A percentile compares a stretch with the other conserved stretches of the same genome.
Evolutionary conservation across 2,888 invertebrate genomes (phyloP).

Genomic region (Pantelozetes paolii): DNA sequence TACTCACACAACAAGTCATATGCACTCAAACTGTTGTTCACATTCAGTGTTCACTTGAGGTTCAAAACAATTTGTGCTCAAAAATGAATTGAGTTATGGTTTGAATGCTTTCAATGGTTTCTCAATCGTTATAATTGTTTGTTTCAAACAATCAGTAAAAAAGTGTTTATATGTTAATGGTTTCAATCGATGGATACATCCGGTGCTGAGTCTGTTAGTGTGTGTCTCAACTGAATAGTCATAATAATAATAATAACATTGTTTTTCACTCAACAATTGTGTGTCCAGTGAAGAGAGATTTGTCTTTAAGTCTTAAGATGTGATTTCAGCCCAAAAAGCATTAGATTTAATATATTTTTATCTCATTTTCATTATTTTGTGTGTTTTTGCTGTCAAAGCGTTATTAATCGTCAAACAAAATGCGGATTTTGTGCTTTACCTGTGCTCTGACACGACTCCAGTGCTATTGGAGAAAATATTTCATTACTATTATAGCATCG

Average conservation of each 20-base stretch:
- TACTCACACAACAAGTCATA: background rate
- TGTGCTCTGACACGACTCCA: constrained; percentile 30
- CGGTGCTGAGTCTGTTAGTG: background rate
- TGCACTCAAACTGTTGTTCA: background rate
- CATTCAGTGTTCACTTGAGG: constrained; percentile 9
- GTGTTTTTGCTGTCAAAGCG: constrained; percentile 23
- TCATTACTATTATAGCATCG: constrained; percentile 31
- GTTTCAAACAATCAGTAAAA: constrained; percentile 17
- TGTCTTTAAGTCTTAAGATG: background rate
- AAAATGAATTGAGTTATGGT: constrained; percentile 24
- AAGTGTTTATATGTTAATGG: constrained; percentile 31
- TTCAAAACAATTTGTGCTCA: background rate
- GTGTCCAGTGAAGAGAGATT: background rate
- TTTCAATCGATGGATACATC: background rate
- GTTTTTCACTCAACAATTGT: constrained; percentile 5
- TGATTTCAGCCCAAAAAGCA: background rate
- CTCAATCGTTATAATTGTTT: constrained; percentile 25
- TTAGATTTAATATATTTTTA: constrained; percentile 29
- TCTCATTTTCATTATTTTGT: constrained; percentile 30
- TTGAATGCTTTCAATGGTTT: background rate
- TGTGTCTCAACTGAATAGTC: too few species aligned
- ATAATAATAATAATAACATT: too few species aligned
- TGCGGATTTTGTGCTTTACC: constrained; percentile 33
- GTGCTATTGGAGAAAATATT: constrained; percentile 16
- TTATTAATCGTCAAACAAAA: constrained; percentile 29